Base-by-base conservation (phyloP, 2,113 vertebrate genomes). In the Herpailurus yagouaroundi region DNA sequence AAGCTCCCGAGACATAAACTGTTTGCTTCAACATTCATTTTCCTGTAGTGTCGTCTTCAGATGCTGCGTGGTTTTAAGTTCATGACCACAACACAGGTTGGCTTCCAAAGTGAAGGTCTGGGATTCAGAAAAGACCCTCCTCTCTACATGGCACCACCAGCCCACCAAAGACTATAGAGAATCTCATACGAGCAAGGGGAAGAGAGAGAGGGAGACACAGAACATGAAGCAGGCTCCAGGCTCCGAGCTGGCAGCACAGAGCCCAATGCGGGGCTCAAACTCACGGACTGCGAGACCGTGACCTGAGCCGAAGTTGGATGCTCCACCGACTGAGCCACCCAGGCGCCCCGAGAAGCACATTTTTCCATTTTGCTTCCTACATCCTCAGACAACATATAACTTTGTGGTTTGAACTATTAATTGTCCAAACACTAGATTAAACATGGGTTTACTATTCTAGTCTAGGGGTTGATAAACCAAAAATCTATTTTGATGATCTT, bases 1-100 rank as follows among this genome's bases (percentile, higher is more conserved):
- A 85, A 36, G 12, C 82, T 94, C 93, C 52, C 23, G 68, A 93
- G 71, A 89, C 83, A 86, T 69, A 94, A 94, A 38, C 57, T 74
- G 18, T 82, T 95, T 80, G 29, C 74, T 80, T 88, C 1, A 14
- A 96, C 97, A 96, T 96, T 92, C 74, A 79, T n/a, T 95, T 94
- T 74, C 88, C 55, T 38, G 1, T 41, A 77, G 64, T 63, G 52
- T 60, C 88, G 83, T 92, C 90, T 96, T 92, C 87, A 96, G 84
- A 96, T 82, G 27, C 41, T 60, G 1, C 31, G 69, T 9, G 23
- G 36, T 79, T 96, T 94, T 85, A 92, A 84, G 55, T 93, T 68
- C 82, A 93, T 76, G 73, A 94, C 80, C 48, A 92, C 52, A 64
- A 84, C 45, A 84, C 25, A 89, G 60, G 45, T 33, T 45, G 45